A percentile compares a stretch with the other conserved stretches of the same genome.
Conservation (phyloP, 2,888 invertebrate species). For the Caenorhabditis zanzibari region DNA sequence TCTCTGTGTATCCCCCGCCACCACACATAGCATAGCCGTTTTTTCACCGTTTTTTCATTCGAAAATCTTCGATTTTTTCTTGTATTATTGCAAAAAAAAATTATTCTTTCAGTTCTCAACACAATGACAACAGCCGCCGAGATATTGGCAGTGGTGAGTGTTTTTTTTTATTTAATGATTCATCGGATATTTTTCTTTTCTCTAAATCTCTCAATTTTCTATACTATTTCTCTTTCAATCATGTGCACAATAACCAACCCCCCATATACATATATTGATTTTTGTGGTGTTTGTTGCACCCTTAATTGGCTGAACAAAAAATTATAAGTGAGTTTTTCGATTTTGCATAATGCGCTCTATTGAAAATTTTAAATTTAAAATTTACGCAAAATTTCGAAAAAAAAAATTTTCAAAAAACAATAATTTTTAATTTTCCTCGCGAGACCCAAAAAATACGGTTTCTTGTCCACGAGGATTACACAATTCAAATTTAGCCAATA, state of each 20-base stretch:
- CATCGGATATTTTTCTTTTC: not conserved
- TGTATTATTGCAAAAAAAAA: too few relatives aligned
- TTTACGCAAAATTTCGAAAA: too few relatives aligned
- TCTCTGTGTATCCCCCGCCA: too few relatives aligned
- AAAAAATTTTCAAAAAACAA: too few relatives aligned
- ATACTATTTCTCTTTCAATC: not conserved
- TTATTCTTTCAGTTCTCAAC: constrained; percentile 8
- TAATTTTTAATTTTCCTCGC: too few relatives aligned
- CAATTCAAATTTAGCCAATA: too few relatives aligned
- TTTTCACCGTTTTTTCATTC: not conserved
- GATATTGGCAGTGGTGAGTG: constrained; percentile 38
- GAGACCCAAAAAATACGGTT: too few relatives aligned
- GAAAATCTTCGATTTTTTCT: not conserved
- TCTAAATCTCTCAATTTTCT: constrained; percentile 10
- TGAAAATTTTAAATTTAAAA: too few relatives aligned
- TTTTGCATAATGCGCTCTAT: too few relatives aligned
- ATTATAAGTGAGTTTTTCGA: too few relatives aligned
- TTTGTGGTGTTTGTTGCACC: constrained; percentile 17
- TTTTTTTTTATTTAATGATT: not conserved
- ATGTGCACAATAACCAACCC: not conserved
- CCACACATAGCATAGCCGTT: too few relatives aligned
- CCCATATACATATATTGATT: constrained; percentile 6
- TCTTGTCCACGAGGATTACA: too few relatives aligned
- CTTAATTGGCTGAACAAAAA: not conserved
- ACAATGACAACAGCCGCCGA: constrained; percentile 51